Evolutionary conservation across 2,113 vertebrate genomes (phyloP).

Genomic region (Loxodonta africana): DNA sequence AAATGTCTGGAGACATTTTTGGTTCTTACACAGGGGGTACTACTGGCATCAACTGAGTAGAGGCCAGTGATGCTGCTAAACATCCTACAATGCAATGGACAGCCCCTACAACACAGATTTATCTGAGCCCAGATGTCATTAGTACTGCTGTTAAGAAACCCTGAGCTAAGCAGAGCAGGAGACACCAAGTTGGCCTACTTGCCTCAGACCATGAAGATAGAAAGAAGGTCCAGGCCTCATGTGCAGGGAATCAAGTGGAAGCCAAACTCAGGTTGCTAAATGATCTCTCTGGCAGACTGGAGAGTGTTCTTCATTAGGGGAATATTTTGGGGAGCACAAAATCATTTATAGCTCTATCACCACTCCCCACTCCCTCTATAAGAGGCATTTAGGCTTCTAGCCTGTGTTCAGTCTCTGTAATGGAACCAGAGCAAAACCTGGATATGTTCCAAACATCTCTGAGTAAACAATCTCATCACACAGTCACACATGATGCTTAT

Average conservation of each 20-base stretch:
- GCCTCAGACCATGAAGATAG: not conserved
- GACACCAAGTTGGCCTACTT: not conserved
- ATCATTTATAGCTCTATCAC: not conserved
- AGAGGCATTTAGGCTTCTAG: not conserved
- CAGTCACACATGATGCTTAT: not conserved
- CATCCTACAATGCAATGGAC: too few relatives aligned
- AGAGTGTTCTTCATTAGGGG: not conserved
- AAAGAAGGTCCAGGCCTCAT: not conserved
- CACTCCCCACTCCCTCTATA: not conserved
- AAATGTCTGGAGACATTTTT: not conserved
- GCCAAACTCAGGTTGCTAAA: not conserved
- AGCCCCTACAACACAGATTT: too few relatives aligned
- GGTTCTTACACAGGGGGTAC: not conserved
- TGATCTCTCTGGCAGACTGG: not conserved
- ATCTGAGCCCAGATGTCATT: not conserved
- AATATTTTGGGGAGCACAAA: not conserved
- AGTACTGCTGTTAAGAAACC: not conserved
- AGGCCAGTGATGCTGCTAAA: too few relatives aligned
- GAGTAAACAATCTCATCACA: not conserved
- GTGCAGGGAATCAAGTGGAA: not conserved
- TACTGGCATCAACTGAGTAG: not conserved
- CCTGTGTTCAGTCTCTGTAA: not conserved
- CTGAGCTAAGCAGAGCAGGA: not conserved
- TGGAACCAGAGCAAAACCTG: not conserved
- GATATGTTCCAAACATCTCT: not conserved